Base-by-base conservation (phyloP, 2,113 vertebrate genomes). In the Leptocoma aspasia region DNA sequence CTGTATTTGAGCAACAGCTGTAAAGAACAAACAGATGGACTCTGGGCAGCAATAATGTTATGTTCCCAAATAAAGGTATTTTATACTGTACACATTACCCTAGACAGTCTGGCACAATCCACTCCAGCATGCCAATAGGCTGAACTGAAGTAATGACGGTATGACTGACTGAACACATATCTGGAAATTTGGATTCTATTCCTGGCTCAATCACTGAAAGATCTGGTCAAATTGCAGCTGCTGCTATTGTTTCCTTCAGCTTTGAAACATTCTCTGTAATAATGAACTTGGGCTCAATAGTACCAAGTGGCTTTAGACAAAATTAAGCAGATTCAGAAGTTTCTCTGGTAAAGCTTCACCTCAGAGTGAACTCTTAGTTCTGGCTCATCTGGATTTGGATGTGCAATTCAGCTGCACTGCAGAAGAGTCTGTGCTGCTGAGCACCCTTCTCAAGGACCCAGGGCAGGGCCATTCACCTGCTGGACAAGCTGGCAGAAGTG, bases 151-250 rank as follows among this genome's bases (percentile, higher is more conserved):
- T 44, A 83, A 73, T 10, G 11, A 52, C 0, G 64, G 71, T 17
- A 47, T 37, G 92, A 96, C 71, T 80, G 87, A 92, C 87, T 80
- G 93, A 70, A 82, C 90, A 92, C 64, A 6, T 44, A 70, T 33
- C 56, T 50, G 70, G 52, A 90, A 68, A 94, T 83, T 2, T 81
- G 85, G 68, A 78, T 85, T 85, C 87, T 54, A 56, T 69, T 93
- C 71, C 68, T 1, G 0, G 82, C 44, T 81, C 82, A 64, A 0
- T n/a, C 47, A 64, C 59, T 13, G 13, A 87, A 69, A 72, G 50
- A 45, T 28, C 1, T 53, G 59, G 30, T 27, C 75, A 86, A 49
- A 66, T 8, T 4, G 1, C 82, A 91, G 92, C 85, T 81, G 64
- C 76, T 71, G 50, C 42, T 69, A 45, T 28, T 24, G 53, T 10